Conservation (phyloP, 2,888 invertebrate genomes). For the Helleia helle region DNA sequence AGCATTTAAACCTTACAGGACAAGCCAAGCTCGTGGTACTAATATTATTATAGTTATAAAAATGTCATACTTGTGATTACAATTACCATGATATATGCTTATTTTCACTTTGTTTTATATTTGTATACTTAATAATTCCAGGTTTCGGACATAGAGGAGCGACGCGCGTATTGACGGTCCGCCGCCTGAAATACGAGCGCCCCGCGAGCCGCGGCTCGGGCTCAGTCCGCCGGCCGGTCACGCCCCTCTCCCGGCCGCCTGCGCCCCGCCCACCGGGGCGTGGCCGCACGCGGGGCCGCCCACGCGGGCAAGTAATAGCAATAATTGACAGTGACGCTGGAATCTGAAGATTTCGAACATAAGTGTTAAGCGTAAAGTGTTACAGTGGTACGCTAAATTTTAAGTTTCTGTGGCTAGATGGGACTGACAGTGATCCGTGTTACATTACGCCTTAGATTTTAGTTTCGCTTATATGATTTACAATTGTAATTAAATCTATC, state of each 20-base stretch:
- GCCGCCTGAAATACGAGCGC: constrained; percentile 20
- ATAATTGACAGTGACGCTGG: constrained; percentile 21
- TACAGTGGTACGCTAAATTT: constrained; percentile 29
- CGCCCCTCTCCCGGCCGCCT: constrained; percentile 12
- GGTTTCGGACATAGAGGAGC: constrained; percentile 60
- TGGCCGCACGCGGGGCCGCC: not conserved
- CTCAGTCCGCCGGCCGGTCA: not conserved
- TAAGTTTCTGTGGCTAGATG: constrained; percentile 11
- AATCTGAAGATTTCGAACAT: constrained; percentile 26
- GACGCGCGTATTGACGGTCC: constrained; percentile 64
- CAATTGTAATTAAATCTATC: not conserved
- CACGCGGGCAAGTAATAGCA: constrained; percentile 15
- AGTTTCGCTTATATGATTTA: not conserved
- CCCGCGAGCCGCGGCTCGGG: constrained; percentile 18
- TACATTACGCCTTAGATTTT: not conserved
- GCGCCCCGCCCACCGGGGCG: constrained; percentile 13
- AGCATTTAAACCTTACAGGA: no score
- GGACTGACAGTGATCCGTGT: not conserved
- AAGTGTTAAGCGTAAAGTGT: constrained; percentile 46
- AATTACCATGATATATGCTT: no score
- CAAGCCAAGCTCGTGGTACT: no score
- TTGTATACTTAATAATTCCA: constrained; percentile 30
- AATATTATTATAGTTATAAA: no score
- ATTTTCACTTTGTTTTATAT: no score
- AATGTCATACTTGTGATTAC: no score